Evolutionary conservation across 2,113 vertebrate species (phyloP).

Genomic region (Tyrannus savana): DNA sequence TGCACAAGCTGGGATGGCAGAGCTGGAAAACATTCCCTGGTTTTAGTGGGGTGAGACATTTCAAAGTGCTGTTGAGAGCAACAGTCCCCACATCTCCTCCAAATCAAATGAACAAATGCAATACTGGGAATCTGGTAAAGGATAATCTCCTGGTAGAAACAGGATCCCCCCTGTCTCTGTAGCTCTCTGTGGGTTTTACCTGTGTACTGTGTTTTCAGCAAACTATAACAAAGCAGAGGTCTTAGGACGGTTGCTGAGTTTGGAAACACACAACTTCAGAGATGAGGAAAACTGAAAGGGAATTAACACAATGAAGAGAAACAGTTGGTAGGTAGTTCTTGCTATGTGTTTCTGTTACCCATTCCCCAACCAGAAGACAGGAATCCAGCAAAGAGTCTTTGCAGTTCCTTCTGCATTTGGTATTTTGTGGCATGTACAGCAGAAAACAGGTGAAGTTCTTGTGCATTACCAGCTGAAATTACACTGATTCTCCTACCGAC

Average conservation of each 20-base stretch:
- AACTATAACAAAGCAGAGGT: neutral
- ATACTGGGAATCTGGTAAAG: neutral
- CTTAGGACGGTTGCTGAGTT: neutral
- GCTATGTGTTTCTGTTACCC: neutral
- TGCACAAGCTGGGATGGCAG: neutral
- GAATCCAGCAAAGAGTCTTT: neutral
- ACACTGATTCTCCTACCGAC: accelerated
- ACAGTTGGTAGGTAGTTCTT: neutral
- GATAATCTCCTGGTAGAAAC: neutral
- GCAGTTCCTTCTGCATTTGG: neutral
- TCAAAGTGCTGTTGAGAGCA: neutral
- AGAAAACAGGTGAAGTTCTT: neutral
- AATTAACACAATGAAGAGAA: neutral
- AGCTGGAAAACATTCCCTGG: neutral
- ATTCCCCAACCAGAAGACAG: neutral
- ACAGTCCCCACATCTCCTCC: accelerated
- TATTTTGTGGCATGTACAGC: neutral
- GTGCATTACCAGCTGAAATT: neutral
- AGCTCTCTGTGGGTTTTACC: neutral
- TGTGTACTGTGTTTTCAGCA: neutral
- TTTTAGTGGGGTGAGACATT: neutral
- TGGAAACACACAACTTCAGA: neutral
- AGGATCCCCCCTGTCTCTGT: too few relatives aligned
- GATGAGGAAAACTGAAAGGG: too few relatives aligned
- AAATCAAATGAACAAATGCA: neutral